Evolutionary conservation across 1,140 invertebrate species (phyloP), one percentile per base, ranked within the genome.

Genomic region (Cydia amplana): DNA sequence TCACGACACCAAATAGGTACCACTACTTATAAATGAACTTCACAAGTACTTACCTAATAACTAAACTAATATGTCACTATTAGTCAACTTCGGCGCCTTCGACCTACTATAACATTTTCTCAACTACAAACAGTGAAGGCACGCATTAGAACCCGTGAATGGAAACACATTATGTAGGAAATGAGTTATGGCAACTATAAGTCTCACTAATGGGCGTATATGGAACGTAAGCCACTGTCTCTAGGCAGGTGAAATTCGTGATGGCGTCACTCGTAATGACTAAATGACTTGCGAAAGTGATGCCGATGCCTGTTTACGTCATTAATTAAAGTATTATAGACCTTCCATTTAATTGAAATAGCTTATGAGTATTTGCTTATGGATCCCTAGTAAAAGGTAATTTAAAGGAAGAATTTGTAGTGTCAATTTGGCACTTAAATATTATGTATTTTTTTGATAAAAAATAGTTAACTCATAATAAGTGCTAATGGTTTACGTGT

Each of bases 171-270:
- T 85, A 80, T 73, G 18, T 4, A 20, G 77, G 78, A 77, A 83
- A 85, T 85, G 80, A 83, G 72, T 82, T 82, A 83, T 83, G 80
- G 76, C 25, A 67, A 81, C 82, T 79, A 82, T 83, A 82, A 82
- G 78, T 75, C 73, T 78, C 70, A 77, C 75, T 77, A 81, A 85
- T 83, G 79, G 79, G 23, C 65, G n/a, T n/a, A n/a, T n/a, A 28
- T 40, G 65, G 18, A 40, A 70, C 28, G 18, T 18, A 70, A 70
- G 65, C 65, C 65, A 70, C 65, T 70, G 65, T 70, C 65, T 70
- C 65, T 40, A 70, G 28, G 65, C 32, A 40, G 28, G 28, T 28
- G 64, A 28, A 70, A 70, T 36, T 70, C 65, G 65, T 18, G 40
- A 67, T 67, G 25, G 18, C 64, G 64, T 32, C 64, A 67, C 64